Evolutionary conservation across 2,888 invertebrate species (phyloP).

Genomic region (Coelogynopora nodosa): DNA sequence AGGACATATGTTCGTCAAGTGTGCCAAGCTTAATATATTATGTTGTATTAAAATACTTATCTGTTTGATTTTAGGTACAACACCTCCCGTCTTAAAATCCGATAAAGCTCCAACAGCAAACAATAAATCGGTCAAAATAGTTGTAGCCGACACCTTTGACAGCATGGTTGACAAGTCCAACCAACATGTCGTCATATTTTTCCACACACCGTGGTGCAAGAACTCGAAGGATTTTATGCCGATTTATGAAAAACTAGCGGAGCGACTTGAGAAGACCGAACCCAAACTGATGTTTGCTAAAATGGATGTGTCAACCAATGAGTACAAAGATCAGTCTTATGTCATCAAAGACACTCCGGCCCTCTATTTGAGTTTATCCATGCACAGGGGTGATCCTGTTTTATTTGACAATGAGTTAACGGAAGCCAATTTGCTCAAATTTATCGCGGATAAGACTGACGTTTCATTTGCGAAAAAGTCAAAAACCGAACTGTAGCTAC

Average conservation of each 20-base stretch:
- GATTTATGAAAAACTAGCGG: neutral
- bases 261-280: neutral
- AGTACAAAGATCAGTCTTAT: neutral
- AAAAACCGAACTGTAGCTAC: neutral
- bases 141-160: neutral
- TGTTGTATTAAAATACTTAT: too few species aligned
- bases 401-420: neutral
- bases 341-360: neutral
- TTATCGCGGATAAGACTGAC: neutral
- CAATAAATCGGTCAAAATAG: neutral
- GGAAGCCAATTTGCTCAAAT: neutral
- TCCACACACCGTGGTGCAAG: neutral
- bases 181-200: neutral
- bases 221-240: neutral
- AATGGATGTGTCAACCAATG: neutral
- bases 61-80: neutral
- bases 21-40: neutral
- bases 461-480: neutral
- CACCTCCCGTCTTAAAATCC: neutral
- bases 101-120: neutral
- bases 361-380: neutral
- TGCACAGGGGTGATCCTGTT: neutral
- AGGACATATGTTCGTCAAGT: neutral
- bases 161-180: neutral
- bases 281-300: neutral